Conservation (phyloP, 2,113 vertebrate genomes). For the Corythoichthys haematopterus region DNA sequence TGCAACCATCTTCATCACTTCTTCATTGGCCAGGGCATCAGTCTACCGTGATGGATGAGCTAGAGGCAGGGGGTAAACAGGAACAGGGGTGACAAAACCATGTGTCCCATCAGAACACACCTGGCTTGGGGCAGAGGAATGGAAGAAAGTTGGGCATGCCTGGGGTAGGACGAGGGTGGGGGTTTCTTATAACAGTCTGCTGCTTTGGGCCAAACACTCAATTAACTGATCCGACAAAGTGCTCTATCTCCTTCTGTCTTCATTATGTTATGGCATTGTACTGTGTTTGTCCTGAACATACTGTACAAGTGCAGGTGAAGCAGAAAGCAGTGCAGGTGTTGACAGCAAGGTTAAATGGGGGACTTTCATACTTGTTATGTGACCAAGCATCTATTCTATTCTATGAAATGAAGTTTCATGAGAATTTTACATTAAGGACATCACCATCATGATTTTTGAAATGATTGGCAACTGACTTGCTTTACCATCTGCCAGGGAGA, state of each 20-base stretch:
- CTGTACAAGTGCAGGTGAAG: constrained; percentile 23
- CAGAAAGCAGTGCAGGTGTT: neutral
- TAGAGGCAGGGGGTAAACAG: constrained; percentile 29
- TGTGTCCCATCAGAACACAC: constrained; percentile 51
- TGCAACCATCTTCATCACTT: constrained; percentile 55
- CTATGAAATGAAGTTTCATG: constrained; percentile 10
- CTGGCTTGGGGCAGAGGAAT: constrained; percentile 46
- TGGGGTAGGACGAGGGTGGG: constrained; percentile 20
- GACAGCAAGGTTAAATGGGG: constrained; percentile 36
- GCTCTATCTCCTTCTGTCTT: constrained; percentile 46
- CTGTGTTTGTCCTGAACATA: constrained; percentile 44
- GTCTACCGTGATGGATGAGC: constrained; percentile 65
- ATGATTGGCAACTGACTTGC: neutral
- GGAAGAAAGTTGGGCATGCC: constrained; percentile 30
- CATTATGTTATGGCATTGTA: constrained; percentile 32
- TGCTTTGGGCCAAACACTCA: constrained; percentile 71
- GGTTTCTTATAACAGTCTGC: constrained; percentile 62
- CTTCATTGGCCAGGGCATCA: constrained; percentile 55
- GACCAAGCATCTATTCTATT: constrained; percentile 22
- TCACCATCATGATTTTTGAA: neutral
- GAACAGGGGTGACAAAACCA: constrained; percentile 54
- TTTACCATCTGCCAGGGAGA: no score
- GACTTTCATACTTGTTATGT: constrained; percentile 11
- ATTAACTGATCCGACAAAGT: constrained; percentile 70
- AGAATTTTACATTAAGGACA: neutral